These are phyloP conservation scores for Lathronympha strigana DNA, from an alignment of 2,888 invertebrate species.

Conservation along the genomic window DNA sequence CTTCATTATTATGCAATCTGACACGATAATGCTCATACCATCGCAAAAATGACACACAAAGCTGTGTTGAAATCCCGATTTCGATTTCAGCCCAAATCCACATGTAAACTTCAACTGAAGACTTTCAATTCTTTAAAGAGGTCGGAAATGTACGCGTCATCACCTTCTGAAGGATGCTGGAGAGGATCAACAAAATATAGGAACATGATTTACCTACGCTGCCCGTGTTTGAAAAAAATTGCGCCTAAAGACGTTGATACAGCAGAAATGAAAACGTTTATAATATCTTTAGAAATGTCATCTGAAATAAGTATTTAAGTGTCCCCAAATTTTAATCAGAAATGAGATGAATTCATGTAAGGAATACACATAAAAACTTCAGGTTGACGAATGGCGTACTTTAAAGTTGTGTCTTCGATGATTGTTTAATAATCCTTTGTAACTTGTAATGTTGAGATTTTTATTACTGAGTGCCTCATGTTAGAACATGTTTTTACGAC, in stretches of 20 bases:
- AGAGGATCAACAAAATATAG: conserved; percentile 53
- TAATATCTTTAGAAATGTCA: conserved; percentile 49
- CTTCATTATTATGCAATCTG: too few relatives aligned
- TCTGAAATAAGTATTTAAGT: too few relatives aligned
- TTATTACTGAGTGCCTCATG: background rate
- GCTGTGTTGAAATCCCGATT: conserved; percentile 7
- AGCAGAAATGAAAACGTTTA: conserved; percentile 50
- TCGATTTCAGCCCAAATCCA: conserved; percentile 52
- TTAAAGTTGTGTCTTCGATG: conserved; percentile 57
- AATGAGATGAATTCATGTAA: conserved; percentile 47
- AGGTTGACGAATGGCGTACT: conserved; percentile 67
- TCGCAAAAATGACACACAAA: background rate
- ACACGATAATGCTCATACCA: background rate
- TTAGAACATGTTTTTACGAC: too few relatives aligned
- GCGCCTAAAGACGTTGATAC: conserved; percentile 55
- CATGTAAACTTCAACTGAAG: conserved; percentile 56
- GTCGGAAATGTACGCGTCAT: conserved; percentile 60
- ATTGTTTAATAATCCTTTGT: conserved; percentile 12
- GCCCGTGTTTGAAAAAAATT: conserved; percentile 53
- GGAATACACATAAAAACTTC: conserved; percentile 56
- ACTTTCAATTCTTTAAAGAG: conserved; percentile 57
- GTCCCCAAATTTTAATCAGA: too few relatives aligned
- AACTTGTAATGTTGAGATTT: background rate
- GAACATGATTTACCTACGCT: conserved; percentile 52
- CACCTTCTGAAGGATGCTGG: conserved; percentile 60